Evolutionary conservation across 2,797 vertebrate species (phyloP), one percentile per base, ranked within the genome.

Genomic region (Morelia viridis): DNA sequence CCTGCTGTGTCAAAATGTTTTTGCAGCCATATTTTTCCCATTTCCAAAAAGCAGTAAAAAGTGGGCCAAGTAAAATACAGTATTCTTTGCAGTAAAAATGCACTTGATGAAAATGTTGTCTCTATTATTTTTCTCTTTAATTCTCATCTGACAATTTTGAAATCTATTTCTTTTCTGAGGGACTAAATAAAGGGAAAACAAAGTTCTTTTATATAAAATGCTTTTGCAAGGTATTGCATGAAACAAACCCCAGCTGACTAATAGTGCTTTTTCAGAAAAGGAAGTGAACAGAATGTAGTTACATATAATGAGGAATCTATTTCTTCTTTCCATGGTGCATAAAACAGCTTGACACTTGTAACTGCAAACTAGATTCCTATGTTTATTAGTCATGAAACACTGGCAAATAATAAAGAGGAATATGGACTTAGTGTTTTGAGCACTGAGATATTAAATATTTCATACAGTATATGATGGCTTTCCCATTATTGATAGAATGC

Each of bases 241-340:
- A 28, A 56, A 71, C 11, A 83, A 87, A 87, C 8, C 87, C 5
- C 60, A 84, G 68, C 71, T 87, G 58, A 93, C 1, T 93, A 53
- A 94, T 92, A 22, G 71, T 88, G 41, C 58, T 94, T 94, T 88
- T 87, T 88, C 17, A 92, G 92, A 76, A 41, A 94, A 93, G 24
- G 26, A 1, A 85, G 0, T 26, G 11, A 4, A 15, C 50, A 91
- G 17, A 91, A 96, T 92, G 2, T 88, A 31, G 24, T 90, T 86
- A 61, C 3, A 88, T 57, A 84, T 24, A n/a, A 87, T 46, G n/a
- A 65, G 19, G 0, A 4, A 50, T 24, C 84, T 31, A 57, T 12
- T 93, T 57, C 4, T 87, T 57, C 62, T 89, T 89, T 71, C 35
- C 71, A 76, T 58, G 8, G 28, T 26, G n/a, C 12, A 53, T 56